Evolutionary conservation across 2,888 invertebrate genomes (phyloP).

Genomic region (Parasteatoda lunata): DNA sequence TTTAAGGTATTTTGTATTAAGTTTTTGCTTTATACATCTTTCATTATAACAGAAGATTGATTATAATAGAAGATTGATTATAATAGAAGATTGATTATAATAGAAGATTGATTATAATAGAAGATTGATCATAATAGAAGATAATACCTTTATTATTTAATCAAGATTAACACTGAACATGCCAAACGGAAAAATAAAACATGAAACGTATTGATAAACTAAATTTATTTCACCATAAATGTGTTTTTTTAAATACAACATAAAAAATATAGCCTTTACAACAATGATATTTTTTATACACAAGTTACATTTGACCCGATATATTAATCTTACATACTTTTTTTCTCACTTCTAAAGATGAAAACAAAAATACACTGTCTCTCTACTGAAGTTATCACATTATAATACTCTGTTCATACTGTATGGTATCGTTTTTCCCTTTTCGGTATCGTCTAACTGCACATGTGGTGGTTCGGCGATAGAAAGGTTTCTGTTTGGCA

Average conservation of each 20-base stretch:
- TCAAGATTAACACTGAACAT: no score
- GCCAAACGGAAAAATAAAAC: no score
- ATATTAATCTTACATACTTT: background rate
- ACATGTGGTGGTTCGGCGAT: constrained; percentile 47
- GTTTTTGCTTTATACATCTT: no score
- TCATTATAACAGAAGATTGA: no score
- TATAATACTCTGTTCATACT: background rate
- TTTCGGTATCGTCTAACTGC: constrained; percentile 20
- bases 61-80: no score
- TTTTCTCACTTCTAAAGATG: background rate
- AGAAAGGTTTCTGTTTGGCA: constrained; percentile 69
- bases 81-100: no score
- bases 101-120: no score
- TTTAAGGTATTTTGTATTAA: no score
- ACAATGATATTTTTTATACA: background rate
- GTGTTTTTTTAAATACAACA: background rate
- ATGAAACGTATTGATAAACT: background rate
- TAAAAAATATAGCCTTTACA: background rate
- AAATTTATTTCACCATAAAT: background rate
- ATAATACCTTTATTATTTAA: no score
- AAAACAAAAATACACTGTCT: background rate
- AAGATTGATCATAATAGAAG: no score
- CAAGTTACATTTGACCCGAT: background rate
- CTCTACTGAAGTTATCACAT: background rate
- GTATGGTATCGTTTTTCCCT: background rate